These are phyloP conservation scores for Otocyon megalotis DNA, from an alignment of 2,113 vertebrate genomes.

Conservation along the genomic window DNA sequence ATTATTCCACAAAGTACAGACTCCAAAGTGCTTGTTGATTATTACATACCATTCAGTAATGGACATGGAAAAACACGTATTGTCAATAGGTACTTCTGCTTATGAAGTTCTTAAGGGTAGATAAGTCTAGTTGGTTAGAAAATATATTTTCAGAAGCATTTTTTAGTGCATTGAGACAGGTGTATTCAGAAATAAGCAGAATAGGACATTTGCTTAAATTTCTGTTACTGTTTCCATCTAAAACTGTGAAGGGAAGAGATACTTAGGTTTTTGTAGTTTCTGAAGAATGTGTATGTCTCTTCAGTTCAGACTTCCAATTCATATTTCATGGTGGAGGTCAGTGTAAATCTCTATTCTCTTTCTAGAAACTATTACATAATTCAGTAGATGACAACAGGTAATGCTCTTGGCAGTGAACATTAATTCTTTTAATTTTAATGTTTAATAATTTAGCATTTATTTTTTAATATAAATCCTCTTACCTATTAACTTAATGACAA, in stretches of 20 bases:
- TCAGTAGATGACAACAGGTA: not conserved
- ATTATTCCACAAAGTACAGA: constrained; percentile 16
- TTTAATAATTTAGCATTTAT: not conserved
- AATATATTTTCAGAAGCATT: not conserved
- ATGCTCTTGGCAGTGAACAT: not conserved
- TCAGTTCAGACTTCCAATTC: not conserved
- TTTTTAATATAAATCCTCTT: not conserved
- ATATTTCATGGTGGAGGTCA: not conserved
- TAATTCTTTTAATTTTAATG: constrained; percentile 22
- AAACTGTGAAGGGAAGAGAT: not conserved
- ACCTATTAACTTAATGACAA: not conserved
- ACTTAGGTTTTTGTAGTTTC: not conserved
- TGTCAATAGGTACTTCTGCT: constrained; percentile 37
- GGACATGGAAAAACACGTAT: not conserved
- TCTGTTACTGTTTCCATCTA: not conserved
- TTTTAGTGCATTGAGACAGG: not conserved
- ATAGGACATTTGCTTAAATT: not conserved
- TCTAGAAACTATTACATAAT: not conserved
- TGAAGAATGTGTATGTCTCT: not conserved
- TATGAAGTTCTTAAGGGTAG: constrained; percentile 58
- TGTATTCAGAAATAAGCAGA: not conserved
- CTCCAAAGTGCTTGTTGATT: constrained; percentile 1
- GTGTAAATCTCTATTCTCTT: not conserved
- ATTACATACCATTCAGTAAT: not conserved
- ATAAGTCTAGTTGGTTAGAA: not conserved